Evolutionary conservation across 1,140 invertebrate species (phyloP).

Genomic region (Drosophila grimshawi): DNA sequence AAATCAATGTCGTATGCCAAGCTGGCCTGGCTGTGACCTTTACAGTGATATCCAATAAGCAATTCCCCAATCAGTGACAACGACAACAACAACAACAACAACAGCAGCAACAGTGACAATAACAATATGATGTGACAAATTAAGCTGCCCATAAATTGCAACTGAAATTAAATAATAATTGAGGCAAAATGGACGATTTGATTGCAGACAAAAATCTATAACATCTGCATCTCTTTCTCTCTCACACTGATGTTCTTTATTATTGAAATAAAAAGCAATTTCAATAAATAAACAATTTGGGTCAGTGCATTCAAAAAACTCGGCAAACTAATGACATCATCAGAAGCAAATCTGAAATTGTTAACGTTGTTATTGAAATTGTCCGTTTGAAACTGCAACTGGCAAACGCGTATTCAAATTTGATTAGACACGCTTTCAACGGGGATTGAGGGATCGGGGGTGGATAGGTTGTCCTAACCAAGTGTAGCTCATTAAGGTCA

Average conservation of each 20-base stretch:
- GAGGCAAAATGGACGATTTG: slow-evolving; percentile 43
- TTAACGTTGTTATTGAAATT: slow-evolving; percentile 21
- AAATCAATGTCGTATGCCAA: slow-evolving; percentile 39
- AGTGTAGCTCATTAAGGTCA: slow-evolving; percentile 63
- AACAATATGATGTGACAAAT: slow-evolving; percentile 57
- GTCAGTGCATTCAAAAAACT: slow-evolving; percentile 55
- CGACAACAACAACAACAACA: not conserved
- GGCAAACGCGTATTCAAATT: slow-evolving; percentile 28
- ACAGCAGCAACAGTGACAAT: not conserved
- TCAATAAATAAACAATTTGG: slow-evolving; percentile 79
- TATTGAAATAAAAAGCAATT: slow-evolving; percentile 73
- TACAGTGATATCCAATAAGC: slow-evolving; percentile 1
- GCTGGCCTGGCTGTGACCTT: slow-evolving; percentile 30
- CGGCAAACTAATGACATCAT: slow-evolving; percentile 45
- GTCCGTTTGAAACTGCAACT: slow-evolving; percentile 33
- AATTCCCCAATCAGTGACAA: slow-evolving; percentile 37
- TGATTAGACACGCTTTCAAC: slow-evolving; percentile 26
- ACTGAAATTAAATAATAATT: slow-evolving; percentile 77
- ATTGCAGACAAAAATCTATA: slow-evolving; percentile 51
- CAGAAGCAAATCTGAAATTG: slow-evolving; percentile 22
- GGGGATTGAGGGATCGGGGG: slow-evolving; percentile 3
- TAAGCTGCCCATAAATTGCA: slow-evolving; percentile 46
- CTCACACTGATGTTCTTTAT: slow-evolving; percentile 2
- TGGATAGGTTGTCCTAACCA: slow-evolving; percentile 4
- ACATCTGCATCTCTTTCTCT: not conserved